A percentile compares a stretch with the other conserved stretches of the same genome.
Evolutionary conservation across 1,140 invertebrate species (phyloP).

Genomic region (Pemphigus obesinymphae): DNA sequence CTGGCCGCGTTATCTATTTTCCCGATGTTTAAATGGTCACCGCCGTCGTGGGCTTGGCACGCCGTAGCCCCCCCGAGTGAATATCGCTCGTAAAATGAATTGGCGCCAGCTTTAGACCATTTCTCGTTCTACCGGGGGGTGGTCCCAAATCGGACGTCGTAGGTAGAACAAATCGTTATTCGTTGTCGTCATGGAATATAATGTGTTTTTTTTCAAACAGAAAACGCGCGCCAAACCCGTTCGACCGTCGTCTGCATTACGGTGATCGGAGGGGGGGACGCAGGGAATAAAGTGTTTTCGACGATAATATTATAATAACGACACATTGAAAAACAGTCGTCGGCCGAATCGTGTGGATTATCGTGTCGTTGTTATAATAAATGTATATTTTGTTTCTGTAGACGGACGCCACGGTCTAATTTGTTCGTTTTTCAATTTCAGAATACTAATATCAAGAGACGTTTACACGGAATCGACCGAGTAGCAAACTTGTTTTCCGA

Average conservation of each 20-base stretch:
- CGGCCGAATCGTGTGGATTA: not conserved
- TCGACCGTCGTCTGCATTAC: not conserved
- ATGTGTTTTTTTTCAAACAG: not conserved
- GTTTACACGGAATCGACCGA: not conserved
- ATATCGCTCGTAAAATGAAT: not conserved
- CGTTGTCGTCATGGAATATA: not conserved
- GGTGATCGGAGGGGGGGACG: not conserved
- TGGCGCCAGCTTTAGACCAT: too few relatives aligned
- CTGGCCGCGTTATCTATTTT: not conserved
- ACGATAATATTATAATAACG: not conserved
- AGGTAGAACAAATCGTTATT: not conserved
- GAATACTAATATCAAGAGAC: not conserved
- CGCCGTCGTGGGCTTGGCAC: not conserved
- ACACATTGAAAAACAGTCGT: not conserved
- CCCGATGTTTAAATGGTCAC: not conserved
- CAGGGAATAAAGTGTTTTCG: not conserved
- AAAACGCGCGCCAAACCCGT: slow-evolving; percentile 2
- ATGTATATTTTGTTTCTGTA: not conserved
- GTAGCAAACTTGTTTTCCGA: not conserved
- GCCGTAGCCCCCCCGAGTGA: not conserved
- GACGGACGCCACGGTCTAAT: not conserved
- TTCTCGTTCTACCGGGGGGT: not conserved
- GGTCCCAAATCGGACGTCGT: not conserved
- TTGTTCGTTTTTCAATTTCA: not conserved
- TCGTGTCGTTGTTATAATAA: not conserved